Base-by-base conservation (phyloP, 1,140 invertebrate species). In the Mesaphorura yosii region DNA sequence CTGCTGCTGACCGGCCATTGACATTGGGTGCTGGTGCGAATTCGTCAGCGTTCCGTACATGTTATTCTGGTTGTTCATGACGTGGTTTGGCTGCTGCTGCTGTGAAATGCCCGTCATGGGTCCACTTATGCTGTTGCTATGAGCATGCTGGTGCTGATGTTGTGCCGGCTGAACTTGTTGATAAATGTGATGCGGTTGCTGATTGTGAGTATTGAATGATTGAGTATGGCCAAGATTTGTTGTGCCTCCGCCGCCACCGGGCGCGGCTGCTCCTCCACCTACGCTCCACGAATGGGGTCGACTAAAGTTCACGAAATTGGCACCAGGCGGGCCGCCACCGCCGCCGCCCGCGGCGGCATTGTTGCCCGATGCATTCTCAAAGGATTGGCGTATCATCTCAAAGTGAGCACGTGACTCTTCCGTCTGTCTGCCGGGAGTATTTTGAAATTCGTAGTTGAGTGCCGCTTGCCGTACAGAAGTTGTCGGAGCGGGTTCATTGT, bases 301-400 rank as follows among this genome's bases (percentile, higher is more conserved):
- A 55, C 58, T 59, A 31, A 55, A 57, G 48, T 56, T 59, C 5
- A 46, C 7, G 20, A 46, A 46, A 46, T 46, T 46, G n/a, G n/a
- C n/a, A n/a, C n/a, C n/a, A n/a, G n/a, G n/a, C 6, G 44, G 44
- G 29, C 7, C 51, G 20, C 10, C 15, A 27, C 42, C 34, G 38
- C 49, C 41, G n/a, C n/a, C n/a, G n/a, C n/a, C n/a, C n/a, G n/a
- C n/a, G n/a, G n/a, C n/a, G n/a, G n/a, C n/a, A n/a, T n/a, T n/a
- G n/a, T n/a, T n/a, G n/a, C n/a, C n/a, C 28, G 40, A 48, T 37
- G 56, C 59, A 20, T 51, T 49, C 42, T 63, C 61, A 55, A 59
- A 63, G 17, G 57, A 59, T 52, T 63, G 61, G 25, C 61, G 47
- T 48, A 63, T 59, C 57, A 63, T 59, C 48, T 59, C 54, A 50